Percentiles rank a stretch among this genome's conserved stretches.
phyloP scores from a whole-genome alignment of 2,888 invertebrate species.

The Drosophila niveifrons region DNA sequence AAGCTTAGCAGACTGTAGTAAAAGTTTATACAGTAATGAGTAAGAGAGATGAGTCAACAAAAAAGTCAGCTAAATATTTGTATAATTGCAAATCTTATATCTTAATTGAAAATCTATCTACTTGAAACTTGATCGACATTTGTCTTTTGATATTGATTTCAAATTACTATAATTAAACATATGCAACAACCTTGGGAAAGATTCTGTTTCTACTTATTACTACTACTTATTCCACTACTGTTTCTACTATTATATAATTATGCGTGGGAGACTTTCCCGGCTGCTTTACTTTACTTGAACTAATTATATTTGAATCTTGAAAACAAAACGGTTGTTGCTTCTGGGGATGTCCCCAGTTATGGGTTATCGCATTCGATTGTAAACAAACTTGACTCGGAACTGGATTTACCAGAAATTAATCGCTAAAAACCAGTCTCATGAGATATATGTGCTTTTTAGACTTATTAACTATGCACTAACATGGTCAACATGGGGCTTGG shows the following conservation, averaged over 20 bases:
- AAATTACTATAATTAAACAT: not conserved
- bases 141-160: not conserved
- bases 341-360: slow-evolving; percentile 23
- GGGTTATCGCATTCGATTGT: slow-evolving; percentile 28
- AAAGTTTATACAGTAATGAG: not conserved
- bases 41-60: not conserved
- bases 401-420: slow-evolving; percentile 63
- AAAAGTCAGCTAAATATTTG: no score
- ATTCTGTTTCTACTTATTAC: no score
- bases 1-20: not conserved
- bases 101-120: not conserved
- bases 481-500: slow-evolving; percentile 4
- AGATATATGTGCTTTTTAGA: slow-evolving; percentile 11
- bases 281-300: not conserved
- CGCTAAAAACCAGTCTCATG: slow-evolving; percentile 62
- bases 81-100: not conserved
- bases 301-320: slow-evolving; percentile 5
- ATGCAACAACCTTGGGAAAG: no score
- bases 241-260: no score
- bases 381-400: slow-evolving; percentile 41
- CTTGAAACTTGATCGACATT: not conserved
- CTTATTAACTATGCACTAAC: slow-evolving; percentile 11
- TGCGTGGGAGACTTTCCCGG: slow-evolving; percentile 19
- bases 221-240: not conserved
- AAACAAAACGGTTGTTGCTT: slow-evolving; percentile 8